Evolutionary conservation across 1,140 invertebrate genomes (phyloP).

Genomic region (Lasioglossum baleicum): DNA sequence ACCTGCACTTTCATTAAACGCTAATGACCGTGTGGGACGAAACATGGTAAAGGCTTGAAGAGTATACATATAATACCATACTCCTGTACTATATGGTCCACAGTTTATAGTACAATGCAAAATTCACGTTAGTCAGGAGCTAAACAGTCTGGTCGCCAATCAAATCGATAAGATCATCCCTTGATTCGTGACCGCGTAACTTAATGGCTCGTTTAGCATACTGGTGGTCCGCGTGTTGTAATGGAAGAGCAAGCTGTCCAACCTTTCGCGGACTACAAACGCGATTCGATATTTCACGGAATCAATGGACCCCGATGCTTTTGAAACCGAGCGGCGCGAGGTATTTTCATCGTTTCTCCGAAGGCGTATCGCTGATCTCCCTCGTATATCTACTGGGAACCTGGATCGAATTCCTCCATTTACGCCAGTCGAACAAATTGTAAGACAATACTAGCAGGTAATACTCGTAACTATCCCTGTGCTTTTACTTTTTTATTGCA

Average conservation of each 20-base stretch:
- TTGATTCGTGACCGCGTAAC: background rate
- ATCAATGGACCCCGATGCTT: slow-evolving; percentile 4
- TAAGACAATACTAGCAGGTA: background rate
- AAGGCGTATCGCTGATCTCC: slow-evolving; percentile 8
- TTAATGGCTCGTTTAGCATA: slow-evolving; percentile 3
- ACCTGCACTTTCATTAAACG: too few species aligned
- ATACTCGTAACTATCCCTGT: background rate
- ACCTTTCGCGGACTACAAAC: background rate
- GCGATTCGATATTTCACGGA: background rate
- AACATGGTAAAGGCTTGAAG: background rate
- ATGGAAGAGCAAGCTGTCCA: slow-evolving; percentile 1
- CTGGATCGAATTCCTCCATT: background rate
- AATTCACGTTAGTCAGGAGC: background rate
- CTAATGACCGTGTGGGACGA: background rate
- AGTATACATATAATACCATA: background rate
- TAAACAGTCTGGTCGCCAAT: background rate
- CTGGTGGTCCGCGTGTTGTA: too few species aligned
- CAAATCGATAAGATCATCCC: slow-evolving; percentile 2
- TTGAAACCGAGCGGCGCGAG: slow-evolving; percentile 5
- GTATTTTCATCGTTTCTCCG: slow-evolving; percentile 30
- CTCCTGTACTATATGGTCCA: background rate
- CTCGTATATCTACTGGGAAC: background rate
- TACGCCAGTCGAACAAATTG: background rate
- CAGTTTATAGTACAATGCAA: background rate
- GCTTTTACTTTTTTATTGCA: background rate